A percentile compares a stretch with the other conserved stretches of the same genome.
Evolutionary conservation across 1,140 invertebrate species (phyloP).

Genomic region (Drosophila navojoa): DNA sequence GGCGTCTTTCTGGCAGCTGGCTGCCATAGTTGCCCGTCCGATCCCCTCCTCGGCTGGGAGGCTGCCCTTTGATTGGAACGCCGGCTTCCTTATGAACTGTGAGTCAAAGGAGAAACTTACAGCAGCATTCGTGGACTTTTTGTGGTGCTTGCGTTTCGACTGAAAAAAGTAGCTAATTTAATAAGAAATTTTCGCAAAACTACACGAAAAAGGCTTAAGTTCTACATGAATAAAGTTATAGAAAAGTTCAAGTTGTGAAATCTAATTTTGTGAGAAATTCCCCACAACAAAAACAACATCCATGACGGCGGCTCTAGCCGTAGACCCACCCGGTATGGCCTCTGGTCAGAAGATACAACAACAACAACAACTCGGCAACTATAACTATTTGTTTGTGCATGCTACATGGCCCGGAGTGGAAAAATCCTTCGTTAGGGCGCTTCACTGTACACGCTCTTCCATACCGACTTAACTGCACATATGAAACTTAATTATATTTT

Average conservation of each 20-base stretch:
- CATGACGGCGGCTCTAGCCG: not conserved
- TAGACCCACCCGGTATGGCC: slow-evolving; percentile 2
- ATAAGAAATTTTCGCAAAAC: slow-evolving; percentile 71
- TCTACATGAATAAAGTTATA: slow-evolving; percentile 77
- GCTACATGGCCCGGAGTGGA: not conserved
- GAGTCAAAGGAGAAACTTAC: slow-evolving; percentile 25
- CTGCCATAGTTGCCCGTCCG: slow-evolving; percentile 1
- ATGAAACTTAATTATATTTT: slow-evolving; percentile 58
- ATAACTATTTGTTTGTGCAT: slow-evolving; percentile 14
- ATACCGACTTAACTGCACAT: not conserved
- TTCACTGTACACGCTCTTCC: slow-evolving; percentile 18
- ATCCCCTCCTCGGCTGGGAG: not conserved
- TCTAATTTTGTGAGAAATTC: slow-evolving; percentile 71
- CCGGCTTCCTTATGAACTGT: slow-evolving; percentile 25
- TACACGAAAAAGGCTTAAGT: slow-evolving; percentile 76
- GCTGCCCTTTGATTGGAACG: slow-evolving; percentile 42
- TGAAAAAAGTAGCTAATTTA: slow-evolving; percentile 74
- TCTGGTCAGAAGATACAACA: slow-evolving; percentile 2
- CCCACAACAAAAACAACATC: slow-evolving; percentile 42
- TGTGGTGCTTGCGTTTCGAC: slow-evolving; percentile 54
- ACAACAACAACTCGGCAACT: not conserved
- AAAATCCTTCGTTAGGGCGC: slow-evolving; percentile 1
- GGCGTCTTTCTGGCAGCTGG: not conserved
- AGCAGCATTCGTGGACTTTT: slow-evolving; percentile 26
- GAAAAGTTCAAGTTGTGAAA: slow-evolving; percentile 74